phyloP scores from a whole-genome alignment of 2,797 vertebrate genomes.

The Zalophus californianus region DNA sequence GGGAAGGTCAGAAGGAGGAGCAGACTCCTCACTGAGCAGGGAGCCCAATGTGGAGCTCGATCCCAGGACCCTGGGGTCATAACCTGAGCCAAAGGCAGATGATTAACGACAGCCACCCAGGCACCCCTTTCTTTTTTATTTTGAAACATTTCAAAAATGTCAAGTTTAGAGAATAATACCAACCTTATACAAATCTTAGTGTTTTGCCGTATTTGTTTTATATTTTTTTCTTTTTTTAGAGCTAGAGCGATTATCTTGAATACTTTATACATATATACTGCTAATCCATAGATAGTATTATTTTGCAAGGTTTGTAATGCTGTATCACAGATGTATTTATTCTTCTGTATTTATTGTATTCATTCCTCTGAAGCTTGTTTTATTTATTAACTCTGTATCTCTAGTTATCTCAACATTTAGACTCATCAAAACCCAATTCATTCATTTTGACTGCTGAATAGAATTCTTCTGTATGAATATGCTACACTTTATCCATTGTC shows the following conservation, averaged over 20 bases:
- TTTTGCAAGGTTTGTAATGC: neutral
- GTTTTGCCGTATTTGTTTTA: neutral
- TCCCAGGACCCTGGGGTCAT: no score
- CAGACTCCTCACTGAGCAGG: no score
- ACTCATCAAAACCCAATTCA: conserved; percentile 19
- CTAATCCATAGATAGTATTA: conserved; percentile 6
- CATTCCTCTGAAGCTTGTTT: conserved; percentile 31
- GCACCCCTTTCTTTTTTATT: neutral
- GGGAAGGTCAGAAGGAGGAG: no score
- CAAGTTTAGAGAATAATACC: neutral
- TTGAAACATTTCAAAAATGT: conserved; percentile 32
- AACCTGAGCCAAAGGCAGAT: no score
- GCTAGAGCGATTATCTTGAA: neutral
- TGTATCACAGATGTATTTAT: neutral
- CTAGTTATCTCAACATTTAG: conserved; percentile 14
- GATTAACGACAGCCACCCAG: no score
- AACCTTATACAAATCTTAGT: neutral
- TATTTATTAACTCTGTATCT: neutral
- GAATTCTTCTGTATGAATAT: conserved; percentile 39
- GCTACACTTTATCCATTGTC: neutral
- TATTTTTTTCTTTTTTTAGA: neutral
- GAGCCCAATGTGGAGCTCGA: no score
- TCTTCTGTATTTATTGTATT: neutral
- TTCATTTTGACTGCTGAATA: conserved; percentile 27
- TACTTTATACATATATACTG: neutral